These are phyloP conservation scores for Phoenoteleia sp. DNA, from an alignment of 2,888 invertebrate species.

Conservation along the genomic window DNA sequence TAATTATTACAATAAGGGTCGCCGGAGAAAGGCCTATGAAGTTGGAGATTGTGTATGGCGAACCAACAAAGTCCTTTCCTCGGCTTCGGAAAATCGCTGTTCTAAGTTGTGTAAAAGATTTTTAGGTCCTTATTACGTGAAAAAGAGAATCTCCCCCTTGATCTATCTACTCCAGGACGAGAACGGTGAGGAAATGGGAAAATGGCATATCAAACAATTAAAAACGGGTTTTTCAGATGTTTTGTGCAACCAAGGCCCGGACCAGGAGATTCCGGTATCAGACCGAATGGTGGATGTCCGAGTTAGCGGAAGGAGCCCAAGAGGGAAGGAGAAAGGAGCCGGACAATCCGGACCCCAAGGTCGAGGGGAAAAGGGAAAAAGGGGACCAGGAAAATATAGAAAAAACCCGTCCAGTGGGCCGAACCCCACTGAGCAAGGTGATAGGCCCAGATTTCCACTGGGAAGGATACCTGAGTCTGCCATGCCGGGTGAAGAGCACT, in stretches of 20 bases:
- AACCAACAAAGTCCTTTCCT: constrained; percentile 46
- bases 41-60: constrained; percentile 55
- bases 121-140: background rate
- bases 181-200: background rate
- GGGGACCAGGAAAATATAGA: too few relatives aligned
- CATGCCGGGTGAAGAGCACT: too few relatives aligned
- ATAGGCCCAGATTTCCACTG: too few relatives aligned
- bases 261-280: background rate
- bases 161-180: background rate
- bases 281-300: background rate
- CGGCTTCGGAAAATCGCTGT: background rate
- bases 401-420: too few relatives aligned
- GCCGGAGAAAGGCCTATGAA: constrained; percentile 11
- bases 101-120: constrained; percentile 3
- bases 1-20: constrained; percentile 58
- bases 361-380: too few relatives aligned
- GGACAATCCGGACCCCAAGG: too few relatives aligned
- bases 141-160: background rate
- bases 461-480: too few relatives aligned
- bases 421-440: too few relatives aligned
- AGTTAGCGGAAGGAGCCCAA: background rate
- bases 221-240: background rate
- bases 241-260: background rate
- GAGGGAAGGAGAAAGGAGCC: too few relatives aligned
- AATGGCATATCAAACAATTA: background rate